phyloP scores from a whole-genome alignment of 30 jellyfish, hydroid and myxozoan species.

The Mastigias papua region DNA sequence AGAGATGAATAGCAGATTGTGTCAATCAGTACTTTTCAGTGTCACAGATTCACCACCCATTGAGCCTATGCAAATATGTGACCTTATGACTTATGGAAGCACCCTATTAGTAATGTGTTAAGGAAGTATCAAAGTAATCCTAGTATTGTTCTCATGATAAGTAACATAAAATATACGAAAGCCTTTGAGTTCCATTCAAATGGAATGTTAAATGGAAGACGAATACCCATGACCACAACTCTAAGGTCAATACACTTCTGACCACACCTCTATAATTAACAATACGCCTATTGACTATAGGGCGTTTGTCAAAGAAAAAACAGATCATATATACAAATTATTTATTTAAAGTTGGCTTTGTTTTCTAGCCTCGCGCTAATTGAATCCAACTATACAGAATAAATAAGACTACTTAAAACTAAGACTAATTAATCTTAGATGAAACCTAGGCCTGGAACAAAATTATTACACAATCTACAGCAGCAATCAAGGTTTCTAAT shows the following conservation, averaged over 20 bases:
- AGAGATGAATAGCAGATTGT: neutral
- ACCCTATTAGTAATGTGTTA: constrained; percentile 12
- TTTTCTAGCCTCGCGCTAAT: too few species aligned
- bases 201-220: too few species aligned
- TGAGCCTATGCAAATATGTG: neutral
- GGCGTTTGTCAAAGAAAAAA: constrained; percentile 21
- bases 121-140: constrained; percentile 10
- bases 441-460: too few species aligned
- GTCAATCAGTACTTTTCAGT: constrained; percentile 12
- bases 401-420: too few species aligned
- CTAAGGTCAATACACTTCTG: too few species aligned
- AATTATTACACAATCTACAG: too few species aligned
- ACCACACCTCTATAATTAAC: constrained; percentile 1
- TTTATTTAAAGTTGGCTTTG: too few species aligned
- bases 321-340: constrained; percentile 19
- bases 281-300: constrained; percentile 12
- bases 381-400: too few species aligned
- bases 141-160: neutral
- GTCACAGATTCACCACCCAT: constrained; percentile 5
- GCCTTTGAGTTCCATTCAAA: constrained; percentile 15
- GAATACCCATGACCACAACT: too few species aligned
- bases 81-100: constrained; percentile 19
- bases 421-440: too few species aligned
- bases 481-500: too few species aligned
- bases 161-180: constrained; percentile 2